These are phyloP conservation scores for Macheiramphus alcinus DNA, from an alignment of 2,113 vertebrate genomes.

Conservation along the genomic window DNA sequence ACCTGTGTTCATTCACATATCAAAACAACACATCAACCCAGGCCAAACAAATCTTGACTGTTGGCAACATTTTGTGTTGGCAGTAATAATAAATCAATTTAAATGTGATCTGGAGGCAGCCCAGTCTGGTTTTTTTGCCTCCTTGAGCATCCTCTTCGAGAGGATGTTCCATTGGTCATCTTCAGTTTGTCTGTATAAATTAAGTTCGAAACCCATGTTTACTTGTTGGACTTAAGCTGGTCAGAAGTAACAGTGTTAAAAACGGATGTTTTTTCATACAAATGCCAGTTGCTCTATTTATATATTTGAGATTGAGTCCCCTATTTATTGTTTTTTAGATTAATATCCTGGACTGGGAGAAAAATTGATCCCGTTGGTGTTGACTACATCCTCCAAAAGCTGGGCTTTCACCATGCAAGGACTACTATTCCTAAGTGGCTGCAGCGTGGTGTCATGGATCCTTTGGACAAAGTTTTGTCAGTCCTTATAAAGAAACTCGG, in stretches of 20 bases:
- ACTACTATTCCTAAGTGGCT: constrained; percentile 99
- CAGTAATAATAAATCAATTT: neutral
- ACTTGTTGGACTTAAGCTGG: neutral
- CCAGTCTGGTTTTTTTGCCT: neutral
- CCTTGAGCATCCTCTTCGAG: neutral
- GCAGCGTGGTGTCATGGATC: constrained; percentile 99
- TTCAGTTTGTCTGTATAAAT: neutral
- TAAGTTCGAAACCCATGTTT: neutral
- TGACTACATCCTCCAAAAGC: constrained; percentile 97
- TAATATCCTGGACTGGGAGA: constrained; percentile 98
- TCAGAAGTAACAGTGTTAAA: neutral
- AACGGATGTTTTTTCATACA: neutral
- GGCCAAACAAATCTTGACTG: neutral
- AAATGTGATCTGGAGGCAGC: neutral
- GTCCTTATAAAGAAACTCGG: constrained; percentile 97
- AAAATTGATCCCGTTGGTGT: constrained; percentile 98
- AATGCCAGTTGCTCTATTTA: neutral
- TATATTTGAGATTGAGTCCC: neutral
- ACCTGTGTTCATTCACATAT: neutral
- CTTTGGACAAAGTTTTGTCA: constrained; percentile 95
- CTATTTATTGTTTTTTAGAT: constrained; percentile 67
- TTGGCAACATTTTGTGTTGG: neutral
- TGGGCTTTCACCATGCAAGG: constrained; percentile 98
- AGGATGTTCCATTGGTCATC: neutral
- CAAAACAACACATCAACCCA: neutral